Conservation (phyloP, 2,797 vertebrate species). For the Alosa sapidissima region DNA sequence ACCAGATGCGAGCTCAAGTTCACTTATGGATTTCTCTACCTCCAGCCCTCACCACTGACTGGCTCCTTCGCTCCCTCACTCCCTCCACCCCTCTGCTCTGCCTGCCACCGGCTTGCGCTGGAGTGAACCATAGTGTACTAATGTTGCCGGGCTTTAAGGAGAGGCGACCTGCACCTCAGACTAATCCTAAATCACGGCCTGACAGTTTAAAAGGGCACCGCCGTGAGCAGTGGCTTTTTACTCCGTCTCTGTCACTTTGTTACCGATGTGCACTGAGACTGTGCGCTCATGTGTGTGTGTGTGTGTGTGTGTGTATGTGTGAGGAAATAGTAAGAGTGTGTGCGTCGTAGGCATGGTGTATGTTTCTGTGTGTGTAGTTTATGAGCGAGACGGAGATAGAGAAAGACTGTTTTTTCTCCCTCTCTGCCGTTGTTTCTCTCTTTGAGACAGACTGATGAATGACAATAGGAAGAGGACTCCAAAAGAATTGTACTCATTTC, state of each 20-base stretch:
- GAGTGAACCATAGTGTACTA: constrained; percentile 50
- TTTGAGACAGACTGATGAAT: no score
- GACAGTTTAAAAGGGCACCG: constrained; percentile 73
- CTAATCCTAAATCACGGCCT: constrained; percentile 70
- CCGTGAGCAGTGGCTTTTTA: constrained; percentile 62
- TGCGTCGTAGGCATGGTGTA: background rate
- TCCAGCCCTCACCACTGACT: background rate
- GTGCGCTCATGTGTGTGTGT: background rate
- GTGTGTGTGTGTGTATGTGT: constrained; percentile 7
- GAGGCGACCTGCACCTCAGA: constrained; percentile 53
- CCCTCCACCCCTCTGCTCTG: constrained; percentile 49
- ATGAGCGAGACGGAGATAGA: background rate
- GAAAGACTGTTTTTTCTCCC: background rate
- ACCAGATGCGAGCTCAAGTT: constrained; percentile 50
- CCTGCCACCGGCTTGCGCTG: background rate
- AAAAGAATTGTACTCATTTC: background rate
- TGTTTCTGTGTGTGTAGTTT: constrained; percentile 8
- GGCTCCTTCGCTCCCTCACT: constrained; percentile 28
- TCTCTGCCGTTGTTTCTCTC: background rate
- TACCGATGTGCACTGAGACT: constrained; percentile 16
- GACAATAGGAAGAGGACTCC: background rate
- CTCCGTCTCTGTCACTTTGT: constrained; percentile 58
- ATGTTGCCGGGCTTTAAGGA: constrained; percentile 54
- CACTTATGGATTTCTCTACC: constrained; percentile 63
- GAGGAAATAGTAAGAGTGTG: background rate